Evolutionary conservation across 2,113 vertebrate species (phyloP), one percentile per base, ranked within the genome.

Genomic region (Ammospiza nelsoni): DNA sequence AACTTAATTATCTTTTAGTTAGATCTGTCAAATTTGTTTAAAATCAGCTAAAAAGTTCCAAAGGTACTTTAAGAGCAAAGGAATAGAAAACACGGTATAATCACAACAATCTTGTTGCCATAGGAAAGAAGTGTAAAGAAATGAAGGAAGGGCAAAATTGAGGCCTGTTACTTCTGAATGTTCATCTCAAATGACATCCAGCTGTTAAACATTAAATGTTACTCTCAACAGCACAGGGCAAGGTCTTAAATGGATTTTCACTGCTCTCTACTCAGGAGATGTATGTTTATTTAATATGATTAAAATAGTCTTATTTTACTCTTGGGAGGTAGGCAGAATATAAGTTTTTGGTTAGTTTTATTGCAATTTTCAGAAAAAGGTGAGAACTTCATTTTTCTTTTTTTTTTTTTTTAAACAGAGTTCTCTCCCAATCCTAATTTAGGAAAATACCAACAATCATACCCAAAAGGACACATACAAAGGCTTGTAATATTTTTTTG

Each of bases 101-200:
- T 37, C 20, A 75, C 37, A 89, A 91, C 77, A 78, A 81, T 48
- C 67, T 67, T 90, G n/a, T 48, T 88, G 72, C 48, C 39, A 46
- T 6, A 74, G 61, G 12, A 90, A 44, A 76, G 25, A 59, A 90
- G 86, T 33, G 65, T n/a, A 78, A 86, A 86, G 72, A 92, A 87
- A 74, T 51, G 5, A 81, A 94, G 33, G 43, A 51, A 86, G 31
- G 39, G 52, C 31, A 90, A 63, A 90, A 84, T 9, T 67, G 63
- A 88, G 9, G 51, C n/a, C n/a, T 76, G 24, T 25, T 73, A 24
- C 29, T 90, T 83, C 57, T 80, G 51, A 69, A 73, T 57, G 33
- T 59, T 80, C 49, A 58, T 87, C 84, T 95, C 79, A 93, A 93
- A 84, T 65, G 43, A 80, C 39, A 84, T 65, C 58, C 83, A 92